phyloP scores from a whole-genome alignment of 2,797 vertebrate genomes.

The Clarias laeviceps region DNA sequence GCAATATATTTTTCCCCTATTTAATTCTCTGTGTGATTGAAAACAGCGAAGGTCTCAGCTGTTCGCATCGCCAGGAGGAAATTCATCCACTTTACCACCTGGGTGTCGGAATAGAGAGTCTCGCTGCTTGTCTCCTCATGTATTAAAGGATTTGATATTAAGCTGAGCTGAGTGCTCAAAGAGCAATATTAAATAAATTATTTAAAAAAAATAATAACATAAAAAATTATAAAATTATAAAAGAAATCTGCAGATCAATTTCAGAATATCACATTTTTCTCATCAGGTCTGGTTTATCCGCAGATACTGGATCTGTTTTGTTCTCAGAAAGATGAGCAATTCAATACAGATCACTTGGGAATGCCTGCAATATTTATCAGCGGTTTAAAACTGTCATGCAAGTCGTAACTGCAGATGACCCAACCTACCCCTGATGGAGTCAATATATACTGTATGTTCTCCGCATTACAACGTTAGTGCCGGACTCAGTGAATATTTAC shows the following conservation, averaged over 20 bases:
- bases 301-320: not conserved
- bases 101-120: not conserved
- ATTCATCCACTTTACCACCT: not conserved
- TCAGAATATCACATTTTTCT: not conserved
- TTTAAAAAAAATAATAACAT: not conserved
- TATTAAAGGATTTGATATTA: not conserved
- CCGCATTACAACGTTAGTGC: not conserved
- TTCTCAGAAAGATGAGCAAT: not conserved
- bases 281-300: not conserved
- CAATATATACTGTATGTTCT: not conserved
- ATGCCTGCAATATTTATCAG: not conserved
- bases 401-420: not conserved
- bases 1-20: not conserved
- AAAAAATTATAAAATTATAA: not conserved
- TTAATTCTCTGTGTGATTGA: not conserved
- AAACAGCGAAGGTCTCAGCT: not conserved
- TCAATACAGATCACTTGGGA: not conserved
- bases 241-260: not conserved
- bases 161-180: too few relatives aligned
- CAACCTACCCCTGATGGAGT: not conserved
- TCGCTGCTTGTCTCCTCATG: not conserved
- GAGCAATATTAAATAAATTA: not conserved
- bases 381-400: not conserved
- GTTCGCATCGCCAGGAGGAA: not conserved
- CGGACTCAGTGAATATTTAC: not conserved